Conservation (phyloP, 2,797 vertebrate genomes). For the Triplophysa bombifrons region DNA sequence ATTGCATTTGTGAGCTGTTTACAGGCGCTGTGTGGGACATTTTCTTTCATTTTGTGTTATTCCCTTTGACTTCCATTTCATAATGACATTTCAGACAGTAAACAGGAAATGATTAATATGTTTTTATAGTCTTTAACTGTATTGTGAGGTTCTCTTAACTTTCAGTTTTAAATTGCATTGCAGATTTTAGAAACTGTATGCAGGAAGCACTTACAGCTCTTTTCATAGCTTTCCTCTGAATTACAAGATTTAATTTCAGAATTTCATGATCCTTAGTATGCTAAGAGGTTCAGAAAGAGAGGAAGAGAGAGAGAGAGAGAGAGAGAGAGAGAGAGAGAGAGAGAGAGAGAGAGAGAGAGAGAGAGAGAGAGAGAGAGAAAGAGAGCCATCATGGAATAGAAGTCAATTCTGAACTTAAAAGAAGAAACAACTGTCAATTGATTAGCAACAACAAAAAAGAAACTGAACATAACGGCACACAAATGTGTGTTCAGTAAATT, state of each 20-base stretch:
- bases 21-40: neutral
- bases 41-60: neutral
- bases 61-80: neutral
- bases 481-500: too few relatives aligned
- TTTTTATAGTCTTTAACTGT: slow-evolving; percentile 17
- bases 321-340: too few relatives aligned
- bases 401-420: too few relatives aligned
- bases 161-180: slow-evolving; percentile 26
- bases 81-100: slow-evolving; percentile 13
- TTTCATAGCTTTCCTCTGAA: slow-evolving; percentile 13
- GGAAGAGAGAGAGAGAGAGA: neutral
- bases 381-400: too few relatives aligned
- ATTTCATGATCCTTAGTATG: neutral
- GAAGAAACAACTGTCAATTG: too few relatives aligned
- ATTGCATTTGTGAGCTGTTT: neutral
- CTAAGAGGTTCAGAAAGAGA: neutral
- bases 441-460: too few relatives aligned
- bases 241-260: neutral
- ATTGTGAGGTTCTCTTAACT: neutral
- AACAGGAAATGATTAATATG: slow-evolving; percentile 18
- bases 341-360: neutral
- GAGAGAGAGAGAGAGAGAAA: neutral
- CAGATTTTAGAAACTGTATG: neutral
- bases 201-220: slow-evolving; percentile 30
- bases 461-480: too few relatives aligned